Percentiles rank a stretch among this genome's conserved stretches.
phyloP scores from a whole-genome alignment of 1,140 invertebrate genomes.

The Myzus persicae region DNA sequence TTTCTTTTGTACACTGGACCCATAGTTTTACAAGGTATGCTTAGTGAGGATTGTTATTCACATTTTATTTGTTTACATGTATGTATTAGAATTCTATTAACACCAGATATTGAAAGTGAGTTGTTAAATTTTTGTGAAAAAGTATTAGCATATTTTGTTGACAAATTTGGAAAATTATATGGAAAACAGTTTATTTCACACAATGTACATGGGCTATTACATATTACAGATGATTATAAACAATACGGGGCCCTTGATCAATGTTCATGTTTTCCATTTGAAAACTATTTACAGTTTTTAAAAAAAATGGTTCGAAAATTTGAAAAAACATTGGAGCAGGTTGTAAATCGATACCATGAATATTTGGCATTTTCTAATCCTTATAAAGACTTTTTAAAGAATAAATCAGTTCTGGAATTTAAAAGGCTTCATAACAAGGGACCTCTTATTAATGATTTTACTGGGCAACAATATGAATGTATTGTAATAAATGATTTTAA shows the following conservation, averaged over 20 bases:
- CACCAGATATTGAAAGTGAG: not conserved
- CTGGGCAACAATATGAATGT: not conserved
- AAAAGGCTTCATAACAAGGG: not conserved
- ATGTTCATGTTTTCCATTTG: not conserved
- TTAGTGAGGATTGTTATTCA: not conserved
- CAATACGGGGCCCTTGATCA: not conserved
- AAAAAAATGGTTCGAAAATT: not conserved
- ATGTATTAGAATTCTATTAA: not conserved
- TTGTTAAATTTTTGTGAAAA: not conserved
- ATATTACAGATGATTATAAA: not conserved
- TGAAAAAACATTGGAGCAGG: not conserved
- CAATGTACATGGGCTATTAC: not conserved
- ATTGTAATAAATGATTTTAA: not conserved
- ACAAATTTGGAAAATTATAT: constrained; percentile 4
- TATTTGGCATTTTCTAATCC: constrained; percentile 1
- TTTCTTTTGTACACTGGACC: constrained; percentile 7
- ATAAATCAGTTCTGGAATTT: not conserved
- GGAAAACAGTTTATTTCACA: not conserved
- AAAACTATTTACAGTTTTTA: not conserved
- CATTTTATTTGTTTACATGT: constrained; percentile 10
- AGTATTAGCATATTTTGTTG: not conserved
- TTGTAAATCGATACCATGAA: not conserved
- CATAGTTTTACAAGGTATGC: not conserved
- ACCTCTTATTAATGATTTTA: not conserved
- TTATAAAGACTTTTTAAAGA: not conserved